Evolutionary conservation across 2,888 invertebrate species (phyloP), one percentile per base, ranked within the genome.

Genomic region (Acrobasis suavella): DNA sequence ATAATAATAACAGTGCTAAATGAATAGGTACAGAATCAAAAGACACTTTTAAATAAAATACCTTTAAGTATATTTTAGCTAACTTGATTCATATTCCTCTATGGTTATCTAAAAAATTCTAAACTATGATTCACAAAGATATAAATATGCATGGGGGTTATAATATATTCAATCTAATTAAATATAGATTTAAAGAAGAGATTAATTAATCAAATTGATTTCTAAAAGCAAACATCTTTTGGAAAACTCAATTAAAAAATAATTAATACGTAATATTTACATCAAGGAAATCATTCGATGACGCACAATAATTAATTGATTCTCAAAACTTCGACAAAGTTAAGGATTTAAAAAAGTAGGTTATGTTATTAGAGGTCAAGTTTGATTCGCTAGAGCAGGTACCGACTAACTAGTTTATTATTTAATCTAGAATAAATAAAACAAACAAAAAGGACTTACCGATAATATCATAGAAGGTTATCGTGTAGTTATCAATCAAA

Each of bases 391-490:
- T 46, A n/a, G 9, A n/a, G 15, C 14, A 42, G 12, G 10, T 56
- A 22, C 12, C 14, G 17, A 12, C 17, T 17, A 14, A 6, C 46
- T 46, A 46, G 14, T 42, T 39, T 17, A 14, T 2, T 56, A 46
- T 1, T 17, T 14, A 42, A 42, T 42, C 39, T 50, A 49, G 52
- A 32, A 37, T 55, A 10, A 9, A 17, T 54, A 50, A 54, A 39
- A 32, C 59, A 62, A 59, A 66, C 62, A 62, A 39, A 54, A 58
- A 64, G 58, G 46, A 87, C 92, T 91, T 71, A 92, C 92, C 87
- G 60, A 91, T 82, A 65, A 91, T 85, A 75, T 90, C 85, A 71
- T 91, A 90, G 50, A 92, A 63, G 68, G 85, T 89, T 62, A 87
- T 81, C 6, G 87, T 87, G 70, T 88, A 91, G 71, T 89, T 88